These are phyloP conservation scores for Melieria omissa DNA, from an alignment of 2,888 invertebrate species.

Conservation along the genomic window DNA sequence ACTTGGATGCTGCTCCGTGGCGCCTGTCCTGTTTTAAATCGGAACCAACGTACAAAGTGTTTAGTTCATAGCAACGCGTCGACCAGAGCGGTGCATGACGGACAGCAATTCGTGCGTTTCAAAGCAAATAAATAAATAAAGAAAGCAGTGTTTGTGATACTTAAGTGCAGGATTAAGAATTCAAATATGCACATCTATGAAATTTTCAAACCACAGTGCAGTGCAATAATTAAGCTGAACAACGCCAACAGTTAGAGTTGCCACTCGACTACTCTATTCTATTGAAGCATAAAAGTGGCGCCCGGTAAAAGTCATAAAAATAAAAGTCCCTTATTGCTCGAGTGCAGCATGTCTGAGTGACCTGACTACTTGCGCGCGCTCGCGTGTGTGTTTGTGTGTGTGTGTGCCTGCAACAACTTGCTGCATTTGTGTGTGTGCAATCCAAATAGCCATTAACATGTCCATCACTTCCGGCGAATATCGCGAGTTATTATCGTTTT, in stretches of 20 bases:
- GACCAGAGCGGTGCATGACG: not conserved
- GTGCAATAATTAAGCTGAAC: too few relatives aligned
- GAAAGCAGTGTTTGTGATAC: too few relatives aligned
- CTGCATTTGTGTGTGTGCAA: not conserved
- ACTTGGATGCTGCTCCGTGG: conserved; percentile 10
- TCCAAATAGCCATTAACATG: conserved; percentile 5
- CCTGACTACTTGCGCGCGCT: not conserved
- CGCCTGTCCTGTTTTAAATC: not conserved
- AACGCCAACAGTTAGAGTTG: too few relatives aligned
- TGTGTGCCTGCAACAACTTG: not conserved
- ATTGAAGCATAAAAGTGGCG: too few relatives aligned
- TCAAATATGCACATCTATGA: too few relatives aligned
- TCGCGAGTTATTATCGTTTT: conserved; percentile 7
- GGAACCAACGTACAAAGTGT: not conserved
- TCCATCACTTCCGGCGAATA: not conserved
- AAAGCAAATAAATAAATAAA: not conserved
- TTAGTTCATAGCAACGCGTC: conserved; percentile 19
- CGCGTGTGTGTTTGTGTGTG: not conserved
- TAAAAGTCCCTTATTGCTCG: too few relatives aligned
- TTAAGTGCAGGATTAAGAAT: too few relatives aligned
- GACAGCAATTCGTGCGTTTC: not conserved
- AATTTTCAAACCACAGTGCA: too few relatives aligned
- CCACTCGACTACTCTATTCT: too few relatives aligned
- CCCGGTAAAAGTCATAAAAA: too few relatives aligned
- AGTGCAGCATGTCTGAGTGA: too few relatives aligned